Base-by-base conservation (phyloP, 2,888 invertebrate genomes). In the Acrocyrtus sp. region DNA sequence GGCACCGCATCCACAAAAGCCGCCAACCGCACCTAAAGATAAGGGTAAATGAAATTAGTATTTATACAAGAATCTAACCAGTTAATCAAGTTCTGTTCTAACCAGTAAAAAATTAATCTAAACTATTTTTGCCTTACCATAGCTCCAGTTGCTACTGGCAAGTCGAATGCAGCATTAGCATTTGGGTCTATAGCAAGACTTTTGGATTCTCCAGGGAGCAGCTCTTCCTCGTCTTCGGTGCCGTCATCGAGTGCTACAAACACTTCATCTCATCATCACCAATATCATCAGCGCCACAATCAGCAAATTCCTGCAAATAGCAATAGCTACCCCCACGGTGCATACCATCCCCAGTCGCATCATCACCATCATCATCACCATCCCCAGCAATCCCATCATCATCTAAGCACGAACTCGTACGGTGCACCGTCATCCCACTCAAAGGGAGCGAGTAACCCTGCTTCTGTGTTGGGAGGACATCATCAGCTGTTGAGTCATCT, bases 311-410 rank as follows among this genome's bases (percentile, higher is more conserved):
- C 80, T 84, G 85, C 82, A n/a, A n/a, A n/a, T n/a, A 34, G 12
- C 12, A 5, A 34, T 27, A 22, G 26, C 8, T 27, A 39, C n/a
- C 56, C 21, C 15, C 24, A 6, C 4, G 17, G 29, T n/a, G n/a
- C 86, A 72, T 87, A 87, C 85, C 90, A 90, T 92, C 83, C 90
- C 91, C 70, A 88, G 78, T 47, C 80, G 90, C 66, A 73, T 78
- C 53, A 17, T 15, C 58, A 60, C n/a, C 60, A 60, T n/a, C 57
- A 57, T 26, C 29, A 56, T 48, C 51, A 62, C n/a, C 72, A 60
- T 21, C 47, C 45, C 43, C 58, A 53, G n/a, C 68, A 72, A 15
- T 61, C 45, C 3, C 54, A 65, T 21, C 27, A 27, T n/a, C 48
- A 47, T 1, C n/a, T n/a, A n/a, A n/a, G n/a, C n/a, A n/a, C n/a